Evolutionary conservation across 2,888 invertebrate genomes (phyloP).

Genomic region (Philonicus albiceps): DNA sequence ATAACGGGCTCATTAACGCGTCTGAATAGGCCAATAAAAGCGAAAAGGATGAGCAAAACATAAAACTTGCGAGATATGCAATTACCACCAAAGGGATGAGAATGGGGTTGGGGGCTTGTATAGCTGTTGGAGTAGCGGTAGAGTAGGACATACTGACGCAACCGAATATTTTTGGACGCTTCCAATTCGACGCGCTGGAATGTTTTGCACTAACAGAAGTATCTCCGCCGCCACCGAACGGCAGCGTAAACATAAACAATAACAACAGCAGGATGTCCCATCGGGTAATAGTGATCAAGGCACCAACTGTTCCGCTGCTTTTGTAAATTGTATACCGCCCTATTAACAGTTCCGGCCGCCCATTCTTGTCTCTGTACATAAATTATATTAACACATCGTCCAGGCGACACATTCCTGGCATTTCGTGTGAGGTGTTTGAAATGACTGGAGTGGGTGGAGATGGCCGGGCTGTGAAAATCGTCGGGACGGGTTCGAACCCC

Average conservation of each 20-base stretch:
- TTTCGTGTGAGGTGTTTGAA: conserved; percentile 35
- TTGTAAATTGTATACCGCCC: conserved; percentile 29
- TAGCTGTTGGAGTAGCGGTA: no score
- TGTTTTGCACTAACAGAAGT: conserved; percentile 30
- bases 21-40: conserved; percentile 2
- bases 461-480: neutral
- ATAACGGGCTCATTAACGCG: neutral
- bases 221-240: neutral
- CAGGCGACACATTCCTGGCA: conserved; percentile 42
- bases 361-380: conserved; percentile 22
- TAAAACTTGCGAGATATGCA: conserved; percentile 2
- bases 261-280: conserved; percentile 29
- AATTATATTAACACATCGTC: conserved; percentile 41
- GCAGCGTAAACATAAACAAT: conserved; percentile 27
- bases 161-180: neutral
- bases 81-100: neutral
- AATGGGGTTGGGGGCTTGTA: neutral
- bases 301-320: neutral
- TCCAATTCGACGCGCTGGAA: conserved; percentile 32
- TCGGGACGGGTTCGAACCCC: neutral
- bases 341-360: conserved; percentile 28
- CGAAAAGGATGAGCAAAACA: neutral
- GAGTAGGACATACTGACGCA: neutral
- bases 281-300: conserved; percentile 6
- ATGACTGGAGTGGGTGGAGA: neutral